These are phyloP conservation scores for Psylliodes chrysocephalus DNA, from an alignment of 2,888 invertebrate genomes.

Conservation along the genomic window DNA sequence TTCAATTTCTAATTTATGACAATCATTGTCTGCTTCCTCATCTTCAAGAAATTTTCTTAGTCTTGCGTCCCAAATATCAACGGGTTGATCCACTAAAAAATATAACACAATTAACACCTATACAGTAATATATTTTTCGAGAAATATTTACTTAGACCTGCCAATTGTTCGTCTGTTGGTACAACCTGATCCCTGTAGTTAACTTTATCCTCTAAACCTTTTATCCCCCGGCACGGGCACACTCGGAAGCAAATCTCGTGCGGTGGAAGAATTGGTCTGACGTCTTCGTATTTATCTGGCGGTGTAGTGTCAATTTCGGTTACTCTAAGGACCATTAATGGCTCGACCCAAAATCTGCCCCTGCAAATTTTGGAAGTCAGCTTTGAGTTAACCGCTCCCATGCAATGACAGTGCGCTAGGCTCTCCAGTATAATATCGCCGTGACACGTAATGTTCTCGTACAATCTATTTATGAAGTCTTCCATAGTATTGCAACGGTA, in stretches of 20 bases:
- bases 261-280: slow-evolving; percentile 23
- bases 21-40: slow-evolving; percentile 38
- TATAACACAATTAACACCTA: neutral
- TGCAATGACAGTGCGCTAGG: neutral
- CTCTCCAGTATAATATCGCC: slow-evolving; percentile 1
- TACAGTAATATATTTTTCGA: neutral
- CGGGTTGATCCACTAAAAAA: slow-evolving; percentile 12
- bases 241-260: slow-evolving; percentile 1
- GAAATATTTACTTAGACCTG: neutral
- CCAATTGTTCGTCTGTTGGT: neutral
- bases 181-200: neutral
- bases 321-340: slow-evolving; percentile 49
- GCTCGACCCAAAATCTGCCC: slow-evolving; percentile 5
- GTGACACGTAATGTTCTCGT: slow-evolving; percentile 9
- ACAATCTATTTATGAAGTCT: slow-evolving; percentile 42
- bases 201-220: neutral
- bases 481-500: slow-evolving; percentile 50
- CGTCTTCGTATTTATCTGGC: slow-evolving; percentile 45
- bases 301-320: slow-evolving; percentile 52
- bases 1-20: slow-evolving; percentile 33
- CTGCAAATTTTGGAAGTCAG: slow-evolving; percentile 8
- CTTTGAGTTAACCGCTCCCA: neutral
- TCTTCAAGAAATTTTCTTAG: slow-evolving; percentile 36
- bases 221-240: neutral
- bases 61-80: slow-evolving; percentile 40